phyloP scores from a whole-genome alignment of 2,888 invertebrate species.

The Sabatieria punctata region DNA sequence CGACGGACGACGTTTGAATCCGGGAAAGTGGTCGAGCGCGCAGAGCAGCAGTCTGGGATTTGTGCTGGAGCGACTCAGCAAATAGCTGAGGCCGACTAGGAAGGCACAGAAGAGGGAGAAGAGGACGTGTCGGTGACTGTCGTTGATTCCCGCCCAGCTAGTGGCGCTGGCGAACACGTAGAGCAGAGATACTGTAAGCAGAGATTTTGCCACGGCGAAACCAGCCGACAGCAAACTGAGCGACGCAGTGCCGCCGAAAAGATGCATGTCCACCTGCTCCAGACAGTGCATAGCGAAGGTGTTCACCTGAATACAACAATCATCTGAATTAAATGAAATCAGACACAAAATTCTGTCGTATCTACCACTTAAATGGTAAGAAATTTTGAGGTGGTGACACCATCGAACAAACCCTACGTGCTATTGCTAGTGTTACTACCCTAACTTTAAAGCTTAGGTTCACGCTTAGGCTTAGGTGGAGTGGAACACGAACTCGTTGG shows the following conservation, averaged over 20 bases:
- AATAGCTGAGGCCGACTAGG: constrained; percentile 56
- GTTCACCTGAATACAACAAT: constrained; percentile 49
- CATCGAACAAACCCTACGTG: no score
- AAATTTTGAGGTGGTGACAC: no score
- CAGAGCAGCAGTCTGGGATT: constrained; percentile 71
- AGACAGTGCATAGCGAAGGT: constrained; percentile 89
- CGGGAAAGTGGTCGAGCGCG: neutral
- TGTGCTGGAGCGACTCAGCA: constrained; percentile 74
- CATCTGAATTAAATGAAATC: neutral
- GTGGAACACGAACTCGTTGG: no score
- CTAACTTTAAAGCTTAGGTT: no score
- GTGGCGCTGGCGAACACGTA: constrained; percentile 30
- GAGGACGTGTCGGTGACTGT: constrained; percentile 33
- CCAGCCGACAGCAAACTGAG: constrained; percentile 51
- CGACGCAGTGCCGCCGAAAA: constrained; percentile 52
- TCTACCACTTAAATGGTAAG: no score
- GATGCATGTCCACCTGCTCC: constrained; percentile 55
- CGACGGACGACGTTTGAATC: neutral
- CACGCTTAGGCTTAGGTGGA: no score
- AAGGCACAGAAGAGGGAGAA: constrained; percentile 87
- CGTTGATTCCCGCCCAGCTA: constrained; percentile 19
- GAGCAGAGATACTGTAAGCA: constrained; percentile 51
- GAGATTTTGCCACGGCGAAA: constrained; percentile 58
- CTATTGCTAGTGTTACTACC: no score
- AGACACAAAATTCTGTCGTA: no score